phyloP scores from a whole-genome alignment of 2,888 invertebrate genomes.

The Hesperia comma region DNA sequence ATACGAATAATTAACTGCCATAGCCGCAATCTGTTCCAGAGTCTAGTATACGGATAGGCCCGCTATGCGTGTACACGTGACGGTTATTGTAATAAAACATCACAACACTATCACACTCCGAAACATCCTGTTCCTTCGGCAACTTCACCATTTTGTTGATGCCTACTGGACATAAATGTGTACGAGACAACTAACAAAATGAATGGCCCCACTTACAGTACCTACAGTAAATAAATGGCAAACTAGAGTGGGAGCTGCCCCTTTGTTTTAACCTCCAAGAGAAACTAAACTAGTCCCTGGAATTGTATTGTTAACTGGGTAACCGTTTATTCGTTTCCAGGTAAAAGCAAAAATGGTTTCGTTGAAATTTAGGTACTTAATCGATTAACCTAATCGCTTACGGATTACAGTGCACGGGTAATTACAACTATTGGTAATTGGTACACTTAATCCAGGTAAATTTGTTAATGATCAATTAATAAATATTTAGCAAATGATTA shows the following conservation, averaged over 20 bases:
- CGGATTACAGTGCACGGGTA: no score
- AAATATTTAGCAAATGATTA: not conserved
- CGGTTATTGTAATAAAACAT: slow-evolving; percentile 25
- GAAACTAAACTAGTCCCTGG: slow-evolving; percentile 11
- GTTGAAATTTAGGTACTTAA: not conserved
- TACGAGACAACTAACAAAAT: no score
- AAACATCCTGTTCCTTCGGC: not conserved
- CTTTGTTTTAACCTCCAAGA: slow-evolving; percentile 20
- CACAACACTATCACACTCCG: slow-evolving; percentile 6
- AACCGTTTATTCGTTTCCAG: slow-evolving; percentile 9
- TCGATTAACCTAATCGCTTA: not conserved
- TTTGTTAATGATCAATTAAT: no score
- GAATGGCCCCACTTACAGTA: not conserved
- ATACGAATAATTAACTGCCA: slow-evolving; percentile 20
- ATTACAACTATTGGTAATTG: not conserved
- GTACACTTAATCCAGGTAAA: not conserved
- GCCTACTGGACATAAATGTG: no score
- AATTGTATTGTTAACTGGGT: slow-evolving; percentile 21
- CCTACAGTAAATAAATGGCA: slow-evolving; percentile 14
- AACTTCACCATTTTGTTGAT: slow-evolving; percentile 23
- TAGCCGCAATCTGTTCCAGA: slow-evolving; percentile 41
- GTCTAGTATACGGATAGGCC: slow-evolving; percentile 38
- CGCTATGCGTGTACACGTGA: slow-evolving; percentile 12
- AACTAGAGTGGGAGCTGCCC: slow-evolving; percentile 7
- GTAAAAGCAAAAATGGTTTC: slow-evolving; percentile 3